Conservation (phyloP, 2,113 vertebrate genomes). For the Cariama cristata region DNA sequence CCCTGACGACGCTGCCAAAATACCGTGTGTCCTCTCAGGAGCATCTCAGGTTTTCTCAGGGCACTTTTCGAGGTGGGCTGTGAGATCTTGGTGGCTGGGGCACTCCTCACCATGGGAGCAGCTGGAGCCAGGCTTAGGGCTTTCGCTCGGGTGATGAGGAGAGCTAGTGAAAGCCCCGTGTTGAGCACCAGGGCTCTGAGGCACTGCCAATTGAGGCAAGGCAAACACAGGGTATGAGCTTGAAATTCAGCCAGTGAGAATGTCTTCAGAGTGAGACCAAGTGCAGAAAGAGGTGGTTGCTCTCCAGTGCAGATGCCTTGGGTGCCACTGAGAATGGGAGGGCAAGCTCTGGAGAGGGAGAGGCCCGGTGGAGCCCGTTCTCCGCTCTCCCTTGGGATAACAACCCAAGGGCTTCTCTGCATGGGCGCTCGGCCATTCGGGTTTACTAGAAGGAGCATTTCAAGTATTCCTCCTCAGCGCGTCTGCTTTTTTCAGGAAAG, state of each 20-base stretch:
- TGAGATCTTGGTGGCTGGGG: neutral
- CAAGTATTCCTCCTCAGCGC: conserved; percentile 13
- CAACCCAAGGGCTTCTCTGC: neutral
- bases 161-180: neutral
- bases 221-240: neutral
- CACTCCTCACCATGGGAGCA: neutral
- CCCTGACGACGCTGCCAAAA: neutral
- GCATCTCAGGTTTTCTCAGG: rapidly evolving
- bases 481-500: conserved; percentile 47
- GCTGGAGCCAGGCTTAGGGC: neutral
- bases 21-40: neutral
- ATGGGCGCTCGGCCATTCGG: neutral
- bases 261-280: neutral
- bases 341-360: neutral
- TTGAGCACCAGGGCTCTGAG: neutral
- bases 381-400: neutral
- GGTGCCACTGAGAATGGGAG: neutral
- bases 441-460: conserved; percentile 59
- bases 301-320: neutral
- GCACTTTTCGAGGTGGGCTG: neutral
- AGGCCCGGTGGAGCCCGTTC: neutral
- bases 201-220: neutral
- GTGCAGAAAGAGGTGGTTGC: neutral
- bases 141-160: neutral
- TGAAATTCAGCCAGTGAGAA: neutral